These are phyloP conservation scores for Andrena camellia DNA, from an alignment of 2,888 invertebrate genomes.

Conservation along the genomic window DNA sequence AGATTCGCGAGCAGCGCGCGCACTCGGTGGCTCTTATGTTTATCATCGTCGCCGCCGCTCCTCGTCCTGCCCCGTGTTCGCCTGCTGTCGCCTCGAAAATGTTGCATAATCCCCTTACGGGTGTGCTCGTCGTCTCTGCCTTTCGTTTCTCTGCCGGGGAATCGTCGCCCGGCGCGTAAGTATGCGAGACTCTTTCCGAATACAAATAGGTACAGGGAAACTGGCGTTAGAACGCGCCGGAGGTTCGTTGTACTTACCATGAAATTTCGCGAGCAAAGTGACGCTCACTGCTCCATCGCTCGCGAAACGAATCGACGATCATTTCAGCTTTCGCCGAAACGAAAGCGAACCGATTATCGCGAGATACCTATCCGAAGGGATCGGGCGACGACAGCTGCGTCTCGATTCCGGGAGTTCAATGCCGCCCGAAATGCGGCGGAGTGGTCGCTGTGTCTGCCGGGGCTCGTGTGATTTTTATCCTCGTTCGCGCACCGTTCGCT, in stretches of 20 bases:
- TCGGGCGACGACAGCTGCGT: no score
- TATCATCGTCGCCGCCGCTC: background rate
- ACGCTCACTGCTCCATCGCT: constrained; percentile 53
- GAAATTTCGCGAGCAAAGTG: constrained; percentile 58
- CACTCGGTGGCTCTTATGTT: background rate
- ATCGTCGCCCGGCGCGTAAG: constrained; percentile 43
- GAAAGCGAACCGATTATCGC: background rate
- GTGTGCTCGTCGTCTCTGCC: constrained; percentile 42
- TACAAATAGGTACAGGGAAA: no score
- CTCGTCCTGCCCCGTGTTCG: constrained; percentile 33
- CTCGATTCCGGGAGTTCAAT: no score
- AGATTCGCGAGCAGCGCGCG: background rate
- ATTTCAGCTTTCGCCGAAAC: background rate
- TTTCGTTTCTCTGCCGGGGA: constrained; percentile 62
- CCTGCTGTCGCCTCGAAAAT: constrained; percentile 56
- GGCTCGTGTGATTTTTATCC: background rate
- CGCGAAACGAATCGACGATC: constrained; percentile 40
- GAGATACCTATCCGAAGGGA: no score
- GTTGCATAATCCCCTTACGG: constrained; percentile 53
- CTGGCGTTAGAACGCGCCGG: constrained; percentile 19
- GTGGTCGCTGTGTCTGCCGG: background rate
- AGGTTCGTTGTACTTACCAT: constrained; percentile 61
- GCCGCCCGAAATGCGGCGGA: no score
- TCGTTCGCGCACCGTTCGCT: background rate
- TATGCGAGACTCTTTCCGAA: constrained; percentile 42